Base-by-base conservation (phyloP, 2,888 invertebrate genomes). In the Lumbricus terrestris region DNA sequence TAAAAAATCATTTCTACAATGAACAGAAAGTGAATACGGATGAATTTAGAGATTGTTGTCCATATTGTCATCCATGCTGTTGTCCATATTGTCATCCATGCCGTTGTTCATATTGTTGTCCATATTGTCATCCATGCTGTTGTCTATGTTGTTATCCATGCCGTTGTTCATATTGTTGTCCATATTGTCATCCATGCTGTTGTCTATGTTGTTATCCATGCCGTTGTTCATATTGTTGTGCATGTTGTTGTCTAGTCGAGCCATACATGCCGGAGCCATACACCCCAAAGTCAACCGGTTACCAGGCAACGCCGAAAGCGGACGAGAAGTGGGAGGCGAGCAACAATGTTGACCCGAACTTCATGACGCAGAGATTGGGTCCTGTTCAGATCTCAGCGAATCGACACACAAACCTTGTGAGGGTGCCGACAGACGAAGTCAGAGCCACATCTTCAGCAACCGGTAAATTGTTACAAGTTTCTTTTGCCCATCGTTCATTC, bases 211-310 rank as follows among this genome's bases (percentile, higher is more conserved):
- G n/a, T n/a, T n/a, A n/a, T n/a, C n/a, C n/a, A n/a, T n/a, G n/a
- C n/a, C n/a, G n/a, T n/a, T n/a, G n/a, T n/a, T n/a, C 1, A 5
- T 8, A n/a, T 4, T 8, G n/a, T 69, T 1, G n/a, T 16, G 8
- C 0, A 8, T 16, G 4, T 0, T 69, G 69, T 69, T 69, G 69
- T n/a, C 8, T n/a, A 82, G 91, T 47, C 83, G 89, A 83, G 83
- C 90, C 42, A 54, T 89, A 83, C 40, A n/a, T 89, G 40, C 89
- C 89, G 8, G 89, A 88, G 88, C 89, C 91, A 37, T 91, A 90
- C 29, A 29, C 89, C 40, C 89, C 90, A 47, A 89, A 88, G 82
- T 42, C 91, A 16, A 47, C 90, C 69, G 35, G 38, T 85, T 85
- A 85, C 37, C 85, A 85, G 85, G 34, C 85, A 34, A 85, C 37